A percentile compares a stretch with the other conserved stretches of the same genome.
These are phyloP conservation scores for Apaloderma vittatum DNA, from an alignment of 2,113 vertebrate genomes.

Conservation along the genomic window DNA sequence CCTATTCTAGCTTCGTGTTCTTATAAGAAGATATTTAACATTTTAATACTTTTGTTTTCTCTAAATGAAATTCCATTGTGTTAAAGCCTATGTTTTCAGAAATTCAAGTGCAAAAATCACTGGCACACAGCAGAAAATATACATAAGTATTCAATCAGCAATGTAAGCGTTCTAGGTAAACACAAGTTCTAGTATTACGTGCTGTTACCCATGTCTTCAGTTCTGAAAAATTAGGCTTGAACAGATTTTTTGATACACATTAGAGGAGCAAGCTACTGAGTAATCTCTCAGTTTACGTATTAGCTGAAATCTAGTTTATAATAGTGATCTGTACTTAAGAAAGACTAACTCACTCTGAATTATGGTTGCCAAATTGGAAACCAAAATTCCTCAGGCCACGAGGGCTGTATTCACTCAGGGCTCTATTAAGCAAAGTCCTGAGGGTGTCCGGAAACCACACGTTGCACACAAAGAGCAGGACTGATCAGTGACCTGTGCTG, in stretches of 20 bases:
- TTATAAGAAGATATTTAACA: background rate
- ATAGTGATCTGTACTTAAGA: background rate
- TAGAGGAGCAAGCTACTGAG: background rate
- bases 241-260: background rate
- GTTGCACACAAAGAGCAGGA: background rate
- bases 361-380: background rate
- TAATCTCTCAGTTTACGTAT: background rate
- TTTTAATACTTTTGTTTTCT: background rate
- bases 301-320: background rate
- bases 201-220: background rate
- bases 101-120: background rate
- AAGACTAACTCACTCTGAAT: background rate
- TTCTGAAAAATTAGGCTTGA: slow-evolving; percentile 51
- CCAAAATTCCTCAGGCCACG: background rate
- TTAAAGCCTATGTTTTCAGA: slow-evolving; percentile 44
- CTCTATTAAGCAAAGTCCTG: slow-evolving; percentile 37
- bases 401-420: background rate
- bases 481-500: background rate
- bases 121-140: background rate
- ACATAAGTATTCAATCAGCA: background rate
- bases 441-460: background rate
- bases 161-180: background rate
- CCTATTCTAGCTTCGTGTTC: background rate
- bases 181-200: rapidly evolving
- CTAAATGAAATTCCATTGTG: background rate